Conservation (phyloP, 1,140 invertebrate species). For the Chymomyza costata region DNA sequence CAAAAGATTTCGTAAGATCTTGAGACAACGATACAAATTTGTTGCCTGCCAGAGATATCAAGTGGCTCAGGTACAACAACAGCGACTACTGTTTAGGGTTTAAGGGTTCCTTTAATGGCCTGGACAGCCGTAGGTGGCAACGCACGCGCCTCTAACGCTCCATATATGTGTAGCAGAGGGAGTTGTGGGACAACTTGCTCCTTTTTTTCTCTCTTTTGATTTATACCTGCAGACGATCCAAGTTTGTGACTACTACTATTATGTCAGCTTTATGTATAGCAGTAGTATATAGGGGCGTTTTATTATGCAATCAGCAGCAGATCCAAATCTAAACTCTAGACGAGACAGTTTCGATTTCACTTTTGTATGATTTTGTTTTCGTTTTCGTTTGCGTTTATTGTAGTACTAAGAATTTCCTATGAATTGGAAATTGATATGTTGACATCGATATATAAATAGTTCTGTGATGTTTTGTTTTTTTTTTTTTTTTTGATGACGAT, state of each 20-base stretch:
- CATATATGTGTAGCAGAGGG: not conserved
- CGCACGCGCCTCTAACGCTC: slow-evolving; percentile 22
- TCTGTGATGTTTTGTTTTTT: too few relatives aligned
- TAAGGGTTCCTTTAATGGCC: not conserved
- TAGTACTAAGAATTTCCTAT: slow-evolving; percentile 55
- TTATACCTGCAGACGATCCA: slow-evolving; percentile 34
- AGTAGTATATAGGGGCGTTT: slow-evolving; percentile 41
- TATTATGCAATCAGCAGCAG: slow-evolving; percentile 70
- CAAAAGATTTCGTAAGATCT: slow-evolving; percentile 29
- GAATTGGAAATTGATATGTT: slow-evolving; percentile 57
- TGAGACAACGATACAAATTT: not conserved
- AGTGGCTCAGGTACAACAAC: not conserved
- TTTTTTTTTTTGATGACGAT: too few relatives aligned
- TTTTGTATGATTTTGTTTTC: slow-evolving; percentile 31
- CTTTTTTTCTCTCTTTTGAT: slow-evolving; percentile 36
- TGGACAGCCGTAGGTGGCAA: slow-evolving; percentile 40
- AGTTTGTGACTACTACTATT: not conserved
- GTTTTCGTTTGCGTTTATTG: slow-evolving; percentile 15
- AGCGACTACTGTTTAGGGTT: not conserved
- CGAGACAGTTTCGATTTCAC: slow-evolving; percentile 43
- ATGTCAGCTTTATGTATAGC: slow-evolving; percentile 1
- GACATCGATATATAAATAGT: slow-evolving; percentile 53
- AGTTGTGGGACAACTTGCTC: not conserved
- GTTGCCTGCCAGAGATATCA: not conserved
- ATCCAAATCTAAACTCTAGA: slow-evolving; percentile 10